These are phyloP conservation scores for Dicyrtoma fusca DNA, from an alignment of 2,888 invertebrate genomes.

Conservation along the genomic window DNA sequence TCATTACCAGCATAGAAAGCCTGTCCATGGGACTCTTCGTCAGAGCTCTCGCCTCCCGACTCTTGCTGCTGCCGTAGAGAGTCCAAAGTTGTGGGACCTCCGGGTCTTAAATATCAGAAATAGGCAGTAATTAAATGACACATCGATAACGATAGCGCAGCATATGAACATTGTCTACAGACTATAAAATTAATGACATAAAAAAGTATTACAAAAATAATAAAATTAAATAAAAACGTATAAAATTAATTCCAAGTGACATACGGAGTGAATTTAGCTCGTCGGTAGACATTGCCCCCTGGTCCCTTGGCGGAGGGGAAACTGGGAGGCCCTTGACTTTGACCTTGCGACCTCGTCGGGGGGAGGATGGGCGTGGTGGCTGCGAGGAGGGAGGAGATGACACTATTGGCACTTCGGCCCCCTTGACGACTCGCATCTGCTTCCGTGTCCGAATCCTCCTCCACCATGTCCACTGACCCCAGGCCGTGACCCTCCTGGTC, in stretches of 20 bases:
- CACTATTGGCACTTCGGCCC: conserved; percentile 10
- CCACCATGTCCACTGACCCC: conserved; percentile 38
- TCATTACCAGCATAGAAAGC: conserved; percentile 97
- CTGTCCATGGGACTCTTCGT: conserved; percentile 70
- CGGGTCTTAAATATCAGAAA: no score
- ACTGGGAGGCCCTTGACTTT: no score
- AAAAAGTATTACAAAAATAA: background rate
- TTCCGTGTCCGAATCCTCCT: conserved; percentile 45
- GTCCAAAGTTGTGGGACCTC: conserved; percentile 47
- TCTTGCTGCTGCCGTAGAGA: conserved; percentile 46
- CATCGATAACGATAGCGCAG: no score
- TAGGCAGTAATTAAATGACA: no score
- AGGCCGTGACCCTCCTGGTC: conserved; percentile 61
- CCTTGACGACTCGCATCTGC: conserved; percentile 27
- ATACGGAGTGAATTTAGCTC: background rate
- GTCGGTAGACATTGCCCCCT: no score
- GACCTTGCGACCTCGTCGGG: no score
- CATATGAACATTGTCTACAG: no score
- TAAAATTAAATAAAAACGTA: background rate
- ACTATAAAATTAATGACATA: no score
- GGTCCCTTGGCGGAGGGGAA: no score
- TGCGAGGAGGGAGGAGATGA: conserved; percentile 1
- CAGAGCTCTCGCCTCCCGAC: conserved; percentile 65
- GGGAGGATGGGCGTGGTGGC: background rate
- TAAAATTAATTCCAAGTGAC: background rate